Evolutionary conservation across 2,888 invertebrate species (phyloP).

Genomic region (Trissoscelio sp.): DNA sequence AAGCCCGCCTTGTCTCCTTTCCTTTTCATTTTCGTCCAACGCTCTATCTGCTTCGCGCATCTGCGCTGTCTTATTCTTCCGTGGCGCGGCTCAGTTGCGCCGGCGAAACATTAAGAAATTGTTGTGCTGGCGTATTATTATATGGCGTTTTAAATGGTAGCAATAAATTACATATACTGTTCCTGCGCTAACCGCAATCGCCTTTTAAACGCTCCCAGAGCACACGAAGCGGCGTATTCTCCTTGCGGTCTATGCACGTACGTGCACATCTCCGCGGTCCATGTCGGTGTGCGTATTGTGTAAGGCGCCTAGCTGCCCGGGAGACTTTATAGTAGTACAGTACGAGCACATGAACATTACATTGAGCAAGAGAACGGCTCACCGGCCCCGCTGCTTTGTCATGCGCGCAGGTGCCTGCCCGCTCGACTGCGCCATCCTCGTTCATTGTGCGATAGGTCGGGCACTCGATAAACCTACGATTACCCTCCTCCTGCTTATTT

Average conservation of each 20-base stretch:
- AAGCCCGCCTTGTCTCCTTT: conserved; percentile 64
- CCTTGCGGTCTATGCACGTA: conserved; percentile 57
- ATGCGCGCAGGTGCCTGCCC: conserved; percentile 69
- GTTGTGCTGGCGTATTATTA: conserved; percentile 79
- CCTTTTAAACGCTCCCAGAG: conserved; percentile 76
- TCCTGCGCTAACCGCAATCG: conserved; percentile 77
- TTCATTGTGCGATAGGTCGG: conserved; percentile 69
- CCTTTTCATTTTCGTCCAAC: conserved; percentile 65
- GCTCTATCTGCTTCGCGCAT: conserved; percentile 60
- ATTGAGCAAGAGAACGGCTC: conserved; percentile 69
- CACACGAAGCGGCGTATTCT: conserved; percentile 62
- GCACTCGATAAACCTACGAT: conserved; percentile 54
- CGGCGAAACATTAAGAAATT: conserved; percentile 78
- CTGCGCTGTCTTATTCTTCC: conserved; percentile 69
- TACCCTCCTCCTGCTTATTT: too few relatives aligned
- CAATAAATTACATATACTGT: conserved; percentile 79
- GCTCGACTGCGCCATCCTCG: conserved; percentile 66
- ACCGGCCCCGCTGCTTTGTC: conserved; percentile 69
- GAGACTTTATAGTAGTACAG: conserved; percentile 66
- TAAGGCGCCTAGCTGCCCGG: conserved; percentile 68
- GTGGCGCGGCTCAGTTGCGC: conserved; percentile 67
- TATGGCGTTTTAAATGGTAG: conserved; percentile 81
- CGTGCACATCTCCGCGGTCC: conserved; percentile 55
- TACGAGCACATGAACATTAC: conserved; percentile 68
- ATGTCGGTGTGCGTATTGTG: conserved; percentile 64